These are phyloP conservation scores for Erinaceus europaeus DNA, from an alignment of 2,113 vertebrate genomes.

Conservation along the genomic window DNA sequence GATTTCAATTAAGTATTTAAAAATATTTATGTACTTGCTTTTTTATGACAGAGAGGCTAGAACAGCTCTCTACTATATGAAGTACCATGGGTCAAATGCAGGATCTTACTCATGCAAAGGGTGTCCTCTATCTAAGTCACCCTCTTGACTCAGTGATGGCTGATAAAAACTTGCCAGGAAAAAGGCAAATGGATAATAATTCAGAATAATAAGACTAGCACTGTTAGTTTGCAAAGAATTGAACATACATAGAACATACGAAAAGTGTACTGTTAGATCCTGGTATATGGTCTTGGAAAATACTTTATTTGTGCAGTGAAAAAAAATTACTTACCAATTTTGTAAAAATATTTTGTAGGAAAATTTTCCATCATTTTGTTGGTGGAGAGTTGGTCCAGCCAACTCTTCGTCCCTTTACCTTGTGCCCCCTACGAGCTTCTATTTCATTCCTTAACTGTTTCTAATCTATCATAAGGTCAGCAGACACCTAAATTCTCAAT, in stretches of 20 bases:
- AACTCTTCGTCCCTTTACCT: background rate
- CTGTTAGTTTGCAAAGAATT: background rate
- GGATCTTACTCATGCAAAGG: too few species aligned
- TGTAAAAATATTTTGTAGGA: background rate
- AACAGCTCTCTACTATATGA: too few species aligned
- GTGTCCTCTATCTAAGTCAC: too few species aligned
- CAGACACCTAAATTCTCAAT: background rate
- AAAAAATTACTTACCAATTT: too few species aligned
- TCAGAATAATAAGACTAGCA: background rate
- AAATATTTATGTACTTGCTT: too few species aligned
- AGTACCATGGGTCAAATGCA: too few species aligned
- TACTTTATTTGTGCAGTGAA: background rate
- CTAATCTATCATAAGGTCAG: background rate
- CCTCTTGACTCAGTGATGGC: too few species aligned
- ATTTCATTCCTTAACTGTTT: background rate
- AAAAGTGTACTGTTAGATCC: background rate
- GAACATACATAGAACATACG: too few species aligned
- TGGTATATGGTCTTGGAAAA: background rate
- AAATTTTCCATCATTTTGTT: background rate
- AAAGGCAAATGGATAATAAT: background rate
- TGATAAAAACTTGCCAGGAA: background rate
- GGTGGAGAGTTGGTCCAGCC: background rate
- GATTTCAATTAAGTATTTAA: too few species aligned
- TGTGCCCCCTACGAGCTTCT: background rate
- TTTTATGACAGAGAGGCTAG: too few species aligned